Evolutionary conservation across 1,140 invertebrate species (phyloP), one percentile per base, ranked within the genome.

Genomic region (Aleiodes sp.): DNA sequence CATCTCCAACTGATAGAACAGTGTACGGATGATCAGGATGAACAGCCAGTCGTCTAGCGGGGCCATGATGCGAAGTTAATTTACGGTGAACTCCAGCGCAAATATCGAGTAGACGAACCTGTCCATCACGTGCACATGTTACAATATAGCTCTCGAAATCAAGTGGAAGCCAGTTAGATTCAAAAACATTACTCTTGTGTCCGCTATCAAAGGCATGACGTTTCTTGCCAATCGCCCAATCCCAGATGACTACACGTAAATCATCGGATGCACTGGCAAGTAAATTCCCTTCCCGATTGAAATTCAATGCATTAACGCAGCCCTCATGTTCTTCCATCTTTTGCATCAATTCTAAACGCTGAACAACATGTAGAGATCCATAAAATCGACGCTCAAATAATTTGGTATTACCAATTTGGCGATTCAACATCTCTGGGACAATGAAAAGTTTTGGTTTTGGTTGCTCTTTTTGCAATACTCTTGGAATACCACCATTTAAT

Each of bases 231-330:
- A 87, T 79, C 10, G 93, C 90, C 96, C 96, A 98, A 80, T 98
- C 92, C 96, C 96, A 98, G 19, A 98, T 84, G 28, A 94, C 88
- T 28, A 97, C 90, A 43, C 90, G 88, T 8, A 92, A 89, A 87
- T 98, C 97, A 88, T 98, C 96, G 0, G 96, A 98, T 3, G 94
- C 95, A 81, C 94, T 96, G 0, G 91, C 94, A 59, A 98, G 82
- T 46, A 93, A 84, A 46, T 90, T 90, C 35, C 94, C 94, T 80
- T 89, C 86, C 59, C 90, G 88, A 86, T 96, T 96, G 83, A 98
- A 98, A 86, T 95, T 92, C 37, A 98, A 88, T 46, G 94, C 91
- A 88, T 98, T 98, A 8, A 98, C 96, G 88, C 96, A 98, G 41
- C 96, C 96, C 76, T 87, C 86, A 86, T 98, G 96, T 71, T 90